phyloP scores from a whole-genome alignment of 2,797 vertebrate species.

The Megalops cyprinoides region DNA sequence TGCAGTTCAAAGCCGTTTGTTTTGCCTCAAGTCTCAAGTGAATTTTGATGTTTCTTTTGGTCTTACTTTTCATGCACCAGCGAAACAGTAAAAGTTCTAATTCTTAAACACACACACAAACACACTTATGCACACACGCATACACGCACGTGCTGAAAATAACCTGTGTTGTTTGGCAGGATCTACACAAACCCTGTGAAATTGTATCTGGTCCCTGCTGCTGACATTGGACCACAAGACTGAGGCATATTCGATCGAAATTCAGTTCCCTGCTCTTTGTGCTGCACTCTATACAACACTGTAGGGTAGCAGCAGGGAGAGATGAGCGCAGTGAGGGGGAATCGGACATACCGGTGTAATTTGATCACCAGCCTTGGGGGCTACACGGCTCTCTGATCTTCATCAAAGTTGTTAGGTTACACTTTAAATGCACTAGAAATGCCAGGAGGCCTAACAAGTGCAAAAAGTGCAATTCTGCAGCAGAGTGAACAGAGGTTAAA shows the following conservation, averaged over 20 bases:
- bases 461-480: background rate
- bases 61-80: background rate
- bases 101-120: background rate
- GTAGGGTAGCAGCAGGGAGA: background rate
- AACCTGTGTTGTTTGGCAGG: background rate
- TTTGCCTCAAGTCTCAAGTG: too few species aligned
- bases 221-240: background rate
- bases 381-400: slow-evolving; percentile 18
- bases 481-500: slow-evolving; percentile 12
- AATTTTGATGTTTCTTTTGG: background rate
- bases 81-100: too few species aligned
- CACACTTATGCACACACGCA: too few species aligned
- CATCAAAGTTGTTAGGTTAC: slow-evolving; percentile 28
- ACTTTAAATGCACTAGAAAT: background rate
- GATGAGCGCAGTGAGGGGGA: background rate
- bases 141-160: background rate
- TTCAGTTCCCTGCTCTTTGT: background rate
- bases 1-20: background rate
- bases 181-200: background rate
- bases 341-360: slow-evolving; percentile 1
- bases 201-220: background rate
- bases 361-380: background rate
- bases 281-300: background rate
- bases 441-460: slow-evolving; percentile 4
- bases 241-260: background rate